Evolutionary conservation across 2,113 vertebrate species (phyloP).

Genomic region (Chamaetylas fuelleborni): DNA sequence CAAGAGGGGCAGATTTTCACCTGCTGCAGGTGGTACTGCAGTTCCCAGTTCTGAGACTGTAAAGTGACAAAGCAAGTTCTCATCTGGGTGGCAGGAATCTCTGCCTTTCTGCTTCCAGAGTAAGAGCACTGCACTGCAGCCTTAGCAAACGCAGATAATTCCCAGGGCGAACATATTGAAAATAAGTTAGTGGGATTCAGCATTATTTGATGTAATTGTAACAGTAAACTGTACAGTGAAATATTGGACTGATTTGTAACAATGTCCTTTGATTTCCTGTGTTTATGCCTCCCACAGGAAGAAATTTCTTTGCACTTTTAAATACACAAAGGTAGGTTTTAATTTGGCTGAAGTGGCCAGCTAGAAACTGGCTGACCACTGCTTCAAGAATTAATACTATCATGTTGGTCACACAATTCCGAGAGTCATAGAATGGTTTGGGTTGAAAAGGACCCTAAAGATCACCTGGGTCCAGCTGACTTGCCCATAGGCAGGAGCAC

Average conservation of each 20-base stretch:
- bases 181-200: not conserved
- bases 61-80: not conserved
- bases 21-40: not conserved
- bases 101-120: not conserved
- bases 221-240: not conserved
- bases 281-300: not conserved
- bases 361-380: not conserved
- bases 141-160: not conserved
- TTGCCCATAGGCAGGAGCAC: not conserved
- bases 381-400: not conserved
- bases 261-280: not conserved
- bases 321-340: not conserved
- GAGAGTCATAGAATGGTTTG: not conserved
- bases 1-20: not conserved
- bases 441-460: not conserved
- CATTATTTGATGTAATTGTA: not conserved
- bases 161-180: not conserved
- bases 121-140: not conserved
- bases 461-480: no score
- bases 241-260: not conserved
- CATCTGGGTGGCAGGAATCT: not conserved
- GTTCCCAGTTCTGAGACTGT: not conserved
- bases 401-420: not conserved
- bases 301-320: not conserved
- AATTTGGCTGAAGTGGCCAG: not conserved